Percentiles rank a stretch among this genome's conserved stretches.
Evolutionary conservation across 1,140 invertebrate genomes (phyloP).

Genomic region (Mercenaria mercenaria): DNA sequence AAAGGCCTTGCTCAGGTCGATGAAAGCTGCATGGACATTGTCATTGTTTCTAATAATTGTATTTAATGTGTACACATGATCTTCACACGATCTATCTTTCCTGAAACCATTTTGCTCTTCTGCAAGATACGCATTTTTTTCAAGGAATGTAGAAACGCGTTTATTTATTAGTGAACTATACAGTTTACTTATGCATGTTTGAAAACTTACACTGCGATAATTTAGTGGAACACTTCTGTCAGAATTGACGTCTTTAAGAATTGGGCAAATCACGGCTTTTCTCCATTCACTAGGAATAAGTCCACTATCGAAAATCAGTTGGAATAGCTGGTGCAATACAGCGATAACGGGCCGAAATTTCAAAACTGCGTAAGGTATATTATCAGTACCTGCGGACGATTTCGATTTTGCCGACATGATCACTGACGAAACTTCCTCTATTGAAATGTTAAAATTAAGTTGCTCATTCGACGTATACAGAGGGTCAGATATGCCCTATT

Average conservation of each 20-base stretch:
- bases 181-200: not conserved
- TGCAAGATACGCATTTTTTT: not conserved
- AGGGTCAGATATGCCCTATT: slow-evolving; percentile 23
- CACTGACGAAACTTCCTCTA: not conserved
- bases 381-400: not conserved
- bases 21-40: too few relatives aligned
- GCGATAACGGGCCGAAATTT: not conserved
- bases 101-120: too few relatives aligned
- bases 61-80: not conserved
- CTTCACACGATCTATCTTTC: too few relatives aligned
- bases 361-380: slow-evolving; percentile 14
- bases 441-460: not conserved
- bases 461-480: not conserved
- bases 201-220: not conserved
- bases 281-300: slow-evolving; percentile 36
- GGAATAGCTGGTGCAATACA: slow-evolving; percentile 1
- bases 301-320: not conserved
- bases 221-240: not conserved
- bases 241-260: not conserved
- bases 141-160: not conserved
- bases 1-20: too few relatives aligned
- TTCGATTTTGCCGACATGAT: slow-evolving; percentile 11
- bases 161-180: not conserved
- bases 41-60: too few relatives aligned
- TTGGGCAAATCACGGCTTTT: slow-evolving; percentile 34